phyloP scores from a whole-genome alignment of 2,888 invertebrate species.

The Strigamia crassipes region DNA sequence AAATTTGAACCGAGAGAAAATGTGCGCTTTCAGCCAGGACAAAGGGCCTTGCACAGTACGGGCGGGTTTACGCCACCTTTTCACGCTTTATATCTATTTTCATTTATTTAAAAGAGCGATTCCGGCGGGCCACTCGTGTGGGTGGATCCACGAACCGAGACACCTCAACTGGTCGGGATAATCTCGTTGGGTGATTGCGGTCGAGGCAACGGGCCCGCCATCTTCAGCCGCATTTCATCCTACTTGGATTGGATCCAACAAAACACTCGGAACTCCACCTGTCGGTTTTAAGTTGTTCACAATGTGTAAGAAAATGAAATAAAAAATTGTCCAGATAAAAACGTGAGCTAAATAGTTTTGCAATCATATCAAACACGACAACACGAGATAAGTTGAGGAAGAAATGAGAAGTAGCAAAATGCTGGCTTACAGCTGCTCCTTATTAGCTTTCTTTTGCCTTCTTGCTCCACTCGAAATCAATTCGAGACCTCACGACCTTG shows the following conservation, averaged over 20 bases:
- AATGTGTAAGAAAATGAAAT: background rate
- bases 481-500: background rate
- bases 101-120: constrained; percentile 55
- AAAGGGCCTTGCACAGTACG: background rate
- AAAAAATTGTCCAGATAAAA: background rate
- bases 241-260: constrained; percentile 18
- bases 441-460: background rate
- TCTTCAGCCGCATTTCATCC: constrained; percentile 53
- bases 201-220: constrained; percentile 59
- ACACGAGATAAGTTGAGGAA: background rate
- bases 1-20: background rate
- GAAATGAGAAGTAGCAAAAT: background rate
- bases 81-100: too few relatives aligned
- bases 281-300: background rate
- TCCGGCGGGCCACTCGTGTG: constrained; percentile 68
- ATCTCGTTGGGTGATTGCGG: constrained; percentile 67
- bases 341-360: too few relatives aligned
- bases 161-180: constrained; percentile 63
- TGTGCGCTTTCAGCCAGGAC: background rate
- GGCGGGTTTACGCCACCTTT: too few relatives aligned
- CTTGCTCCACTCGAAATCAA: background rate
- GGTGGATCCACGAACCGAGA: constrained; percentile 60
- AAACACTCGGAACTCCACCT: constrained; percentile 10
- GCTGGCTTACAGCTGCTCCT: background rate
- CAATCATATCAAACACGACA: too few relatives aligned